Evolutionary conservation across 2,888 invertebrate genomes (phyloP), one percentile per base, ranked within the genome.

Genomic region (Dorcus hopei): DNA sequence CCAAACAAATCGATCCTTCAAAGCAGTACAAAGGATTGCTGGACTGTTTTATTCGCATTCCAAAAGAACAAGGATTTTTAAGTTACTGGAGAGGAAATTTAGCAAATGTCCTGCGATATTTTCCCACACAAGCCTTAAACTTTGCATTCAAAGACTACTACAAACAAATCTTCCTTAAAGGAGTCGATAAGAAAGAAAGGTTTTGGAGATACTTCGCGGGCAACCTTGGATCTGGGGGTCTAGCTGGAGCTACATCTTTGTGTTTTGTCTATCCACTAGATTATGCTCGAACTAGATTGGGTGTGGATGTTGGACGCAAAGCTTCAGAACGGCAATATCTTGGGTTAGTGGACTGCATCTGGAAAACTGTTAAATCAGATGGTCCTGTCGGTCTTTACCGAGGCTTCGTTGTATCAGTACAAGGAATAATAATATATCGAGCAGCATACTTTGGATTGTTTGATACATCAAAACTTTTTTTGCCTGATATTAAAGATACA

Each of bases 141-240:
- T 96, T 96, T 78, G 93, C 95, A 65, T 95, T 96, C 81, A 95
- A 95, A 80, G 97, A 97, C 80, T 88, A 94, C 72, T 95, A 95
- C 81, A 95, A 96, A 82, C 80, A 84, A 69, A 68, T 95, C 54
- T 96, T 97, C 80, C 81, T 95, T 68, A 86, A 86, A 39, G 91
- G 89, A 39, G 86, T 95, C 49, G 89, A 94, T 78, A 95, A 96
- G 81, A 89, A 94, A 72, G 91, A 87, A 50, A 88, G 92, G 71
- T 95, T 95, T 82, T 91, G 91, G 91, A 85, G 86, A 71, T 91
- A 91, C 74, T 93, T 95, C 74, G 81, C 87, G 57, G 95, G 93
- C 58, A 96, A 95, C 79, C 83, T 96, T 75, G 94, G 93, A 26
- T 91, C 95, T 26, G 95, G 95, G 72, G 96, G 95, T 80, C 93